Conservation (phyloP, 2,113 vertebrate species). For the Pelvicachromis taeniatus region DNA sequence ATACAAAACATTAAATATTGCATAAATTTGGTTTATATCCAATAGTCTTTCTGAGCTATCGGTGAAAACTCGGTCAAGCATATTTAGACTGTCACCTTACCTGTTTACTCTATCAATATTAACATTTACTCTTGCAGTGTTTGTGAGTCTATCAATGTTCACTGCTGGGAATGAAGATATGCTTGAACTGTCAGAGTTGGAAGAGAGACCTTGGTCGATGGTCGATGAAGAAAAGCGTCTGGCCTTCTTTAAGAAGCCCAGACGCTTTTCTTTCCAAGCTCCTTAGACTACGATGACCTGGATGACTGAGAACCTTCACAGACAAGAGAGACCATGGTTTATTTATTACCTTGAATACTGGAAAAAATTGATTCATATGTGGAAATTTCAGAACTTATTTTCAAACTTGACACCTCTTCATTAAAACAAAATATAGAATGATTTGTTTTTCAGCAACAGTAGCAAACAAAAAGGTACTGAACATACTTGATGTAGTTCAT, state of each 20-base stretch:
- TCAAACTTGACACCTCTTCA: background rate
- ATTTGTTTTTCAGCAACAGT: background rate
- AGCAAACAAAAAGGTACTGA: background rate
- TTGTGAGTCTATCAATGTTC: constrained; percentile 31
- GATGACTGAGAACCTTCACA: no score
- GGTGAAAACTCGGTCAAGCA: background rate
- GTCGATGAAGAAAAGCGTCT: no score
- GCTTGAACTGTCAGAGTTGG: background rate
- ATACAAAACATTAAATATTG: background rate
- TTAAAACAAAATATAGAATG: background rate
- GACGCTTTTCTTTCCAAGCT: no score
- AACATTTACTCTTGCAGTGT: constrained; percentile 40
- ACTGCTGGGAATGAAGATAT: background rate
- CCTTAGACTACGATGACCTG: no score
- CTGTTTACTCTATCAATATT: constrained; percentile 45
- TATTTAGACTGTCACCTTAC: background rate
- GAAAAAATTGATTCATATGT: background rate
- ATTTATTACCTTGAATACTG: background rate
- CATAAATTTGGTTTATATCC: background rate
- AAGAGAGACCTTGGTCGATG: background rate
- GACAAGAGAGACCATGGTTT: background rate
- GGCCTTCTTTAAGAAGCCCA: no score
- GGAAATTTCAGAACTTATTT: background rate
- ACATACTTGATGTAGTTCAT: background rate
- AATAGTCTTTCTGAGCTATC: background rate